Base-by-base conservation (phyloP, 37 sponge, comb jelly and placozoan species). In the Bolinopsis microptera region DNA sequence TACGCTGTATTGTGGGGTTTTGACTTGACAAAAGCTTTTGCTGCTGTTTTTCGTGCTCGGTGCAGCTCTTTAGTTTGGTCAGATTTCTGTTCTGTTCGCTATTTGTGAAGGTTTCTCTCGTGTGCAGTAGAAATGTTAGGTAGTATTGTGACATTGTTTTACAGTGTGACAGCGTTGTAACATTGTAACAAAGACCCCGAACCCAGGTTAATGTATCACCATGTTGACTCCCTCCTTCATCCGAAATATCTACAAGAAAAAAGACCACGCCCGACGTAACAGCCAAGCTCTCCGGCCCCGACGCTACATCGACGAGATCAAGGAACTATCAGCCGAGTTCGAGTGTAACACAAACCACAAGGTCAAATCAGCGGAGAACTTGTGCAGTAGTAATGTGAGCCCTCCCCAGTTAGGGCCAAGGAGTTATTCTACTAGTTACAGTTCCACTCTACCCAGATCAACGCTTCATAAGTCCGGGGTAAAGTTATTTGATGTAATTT, bases 151-250 rank as follows among this genome's bases (percentile, higher is more conserved):
- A n/a, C n/a, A n/a, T n/a, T n/a, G n/a, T n/a, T n/a, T n/a, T n/a
- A n/a, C n/a, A n/a, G n/a, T n/a, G n/a, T n/a, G n/a, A n/a, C n/a
- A n/a, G n/a, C n/a, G n/a, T n/a, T n/a, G n/a, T n/a, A n/a, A n/a
- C n/a, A n/a, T n/a, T n/a, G n/a, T n/a, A n/a, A n/a, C n/a, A n/a
- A n/a, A n/a, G n/a, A n/a, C n/a, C n/a, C n/a, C n/a, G n/a, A n/a
- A 5, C 61, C 61, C 61, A 48, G 61, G 61, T 48, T 48, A 48
- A 48, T 48, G 61, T 48, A 5, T 48, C 74, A 36, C 5, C 22
- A 80, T 80, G 82, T 34, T 80, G 37, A 80, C 82, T 23, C 82
- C 82, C 23, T 80, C 82, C 37, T 80, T 80, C 32, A 80, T 80
- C 35, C 82, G 82, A 1, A 80, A 80, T 37, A 80, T 80, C 82